Evolutionary conservation across 2,113 vertebrate species (phyloP).

Genomic region (Elephas maximus): DNA sequence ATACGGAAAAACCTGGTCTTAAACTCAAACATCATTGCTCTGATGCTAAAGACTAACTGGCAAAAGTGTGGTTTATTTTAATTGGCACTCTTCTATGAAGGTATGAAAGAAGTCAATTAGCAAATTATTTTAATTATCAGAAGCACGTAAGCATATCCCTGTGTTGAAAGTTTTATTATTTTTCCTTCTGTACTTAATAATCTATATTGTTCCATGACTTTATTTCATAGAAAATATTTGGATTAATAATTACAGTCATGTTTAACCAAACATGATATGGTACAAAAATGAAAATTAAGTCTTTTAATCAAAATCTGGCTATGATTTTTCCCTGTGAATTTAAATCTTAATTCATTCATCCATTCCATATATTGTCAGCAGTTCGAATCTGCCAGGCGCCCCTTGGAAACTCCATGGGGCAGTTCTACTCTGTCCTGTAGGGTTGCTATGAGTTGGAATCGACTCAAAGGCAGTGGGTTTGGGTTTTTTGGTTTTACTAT

Average conservation of each 20-base stretch:
- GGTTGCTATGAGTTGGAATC: no score
- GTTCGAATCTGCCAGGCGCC: no score
- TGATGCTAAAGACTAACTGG: slow-evolving; percentile 47
- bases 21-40: slow-evolving; percentile 64
- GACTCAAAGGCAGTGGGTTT: no score
- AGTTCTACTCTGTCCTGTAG: no score
- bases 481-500: neutral
- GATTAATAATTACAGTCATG: neutral
- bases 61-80: slow-evolving; percentile 68
- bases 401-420: no score
- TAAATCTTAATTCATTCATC: neutral
- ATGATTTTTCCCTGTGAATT: neutral
- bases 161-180: neutral
- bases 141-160: neutral
- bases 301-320: slow-evolving; percentile 1
- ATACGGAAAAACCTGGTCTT: slow-evolving; percentile 58
- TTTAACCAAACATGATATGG: neutral
- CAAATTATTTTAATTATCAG: slow-evolving; percentile 68
- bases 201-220: neutral
- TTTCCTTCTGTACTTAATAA: slow-evolving; percentile 1
- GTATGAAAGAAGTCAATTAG: slow-evolving; percentile 42
- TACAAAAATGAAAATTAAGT: neutral
- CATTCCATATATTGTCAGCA: neutral
- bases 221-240: slow-evolving; percentile 19
- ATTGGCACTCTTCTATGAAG: slow-evolving; percentile 62